These are phyloP conservation scores for Drosophila putrida DNA, from an alignment of 2,888 invertebrate genomes.

Conservation along the genomic window DNA sequence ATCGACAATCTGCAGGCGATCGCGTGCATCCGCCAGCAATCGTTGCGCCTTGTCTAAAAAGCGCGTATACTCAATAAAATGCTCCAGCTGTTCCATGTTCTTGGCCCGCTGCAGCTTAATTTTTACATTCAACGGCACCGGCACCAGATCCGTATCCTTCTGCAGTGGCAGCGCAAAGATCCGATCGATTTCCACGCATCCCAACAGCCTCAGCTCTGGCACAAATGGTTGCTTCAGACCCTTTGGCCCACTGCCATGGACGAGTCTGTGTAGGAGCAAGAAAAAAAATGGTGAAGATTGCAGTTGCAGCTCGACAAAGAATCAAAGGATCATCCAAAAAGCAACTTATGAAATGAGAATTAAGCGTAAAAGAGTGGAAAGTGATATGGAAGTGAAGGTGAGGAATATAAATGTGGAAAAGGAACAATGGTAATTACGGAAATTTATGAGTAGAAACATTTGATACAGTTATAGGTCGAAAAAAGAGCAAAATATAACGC, in stretches of 20 bases:
- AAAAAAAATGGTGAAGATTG: neutral
- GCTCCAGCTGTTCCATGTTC: constrained; percentile 92
- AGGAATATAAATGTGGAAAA: no score
- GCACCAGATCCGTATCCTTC: constrained; percentile 92
- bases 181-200: constrained; percentile 93
- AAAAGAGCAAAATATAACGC: no score
- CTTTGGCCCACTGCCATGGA: constrained; percentile 95
- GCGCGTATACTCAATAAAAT: constrained; percentile 91
- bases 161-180: constrained; percentile 94
- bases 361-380: no score
- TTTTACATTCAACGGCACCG: constrained; percentile 94
- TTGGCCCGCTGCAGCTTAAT: constrained; percentile 93
- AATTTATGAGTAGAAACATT: no score
- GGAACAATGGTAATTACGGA: no score
- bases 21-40: constrained; percentile 90
- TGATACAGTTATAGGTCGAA: no score
- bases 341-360: no score
- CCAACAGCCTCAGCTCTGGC: constrained; percentile 93
- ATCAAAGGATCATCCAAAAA: neutral
- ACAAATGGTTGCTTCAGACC: constrained; percentile 94
- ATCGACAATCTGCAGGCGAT: constrained; percentile 92
- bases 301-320: neutral
- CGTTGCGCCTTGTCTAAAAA: constrained; percentile 92
- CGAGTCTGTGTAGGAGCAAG: constrained; percentile 86
- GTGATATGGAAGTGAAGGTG: no score